phyloP scores from a whole-genome alignment of 2,797 vertebrate species.

The Aratinga solstitialis region DNA sequence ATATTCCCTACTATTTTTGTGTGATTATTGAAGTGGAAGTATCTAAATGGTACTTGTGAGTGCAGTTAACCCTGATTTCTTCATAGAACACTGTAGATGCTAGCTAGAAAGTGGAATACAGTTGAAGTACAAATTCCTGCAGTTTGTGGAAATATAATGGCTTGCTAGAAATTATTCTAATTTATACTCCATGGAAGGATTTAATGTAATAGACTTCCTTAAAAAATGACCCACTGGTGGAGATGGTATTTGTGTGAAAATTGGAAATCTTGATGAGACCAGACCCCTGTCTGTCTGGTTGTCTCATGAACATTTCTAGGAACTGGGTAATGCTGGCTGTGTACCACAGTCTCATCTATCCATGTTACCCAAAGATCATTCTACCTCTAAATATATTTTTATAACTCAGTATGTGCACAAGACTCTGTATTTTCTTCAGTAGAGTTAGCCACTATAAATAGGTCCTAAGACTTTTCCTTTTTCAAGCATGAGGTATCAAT shows the following conservation, averaged over 20 bases:
- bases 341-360: neutral
- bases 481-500: neutral
- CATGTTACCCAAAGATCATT: neutral
- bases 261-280: neutral
- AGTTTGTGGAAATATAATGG: accelerated
- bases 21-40: neutral
- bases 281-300: neutral
- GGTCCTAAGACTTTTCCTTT: neutral
- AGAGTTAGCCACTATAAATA: neutral
- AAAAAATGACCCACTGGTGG: neutral
- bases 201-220: neutral
- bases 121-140: neutral
- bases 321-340: accelerated
- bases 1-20: neutral
- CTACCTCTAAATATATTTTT: neutral
- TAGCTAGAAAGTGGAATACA: neutral
- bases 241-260: accelerated
- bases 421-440: neutral
- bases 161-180: neutral
- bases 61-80: neutral
- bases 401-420: neutral
- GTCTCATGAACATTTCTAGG: neutral
- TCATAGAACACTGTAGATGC: neutral
- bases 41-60: neutral
- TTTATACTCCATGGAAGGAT: neutral